Percentiles rank a stretch among this genome's conserved stretches.
Evolutionary conservation across 92 coral and sea anemone species (phyloP).

Genomic region (Isaurus tuberculatus): DNA sequence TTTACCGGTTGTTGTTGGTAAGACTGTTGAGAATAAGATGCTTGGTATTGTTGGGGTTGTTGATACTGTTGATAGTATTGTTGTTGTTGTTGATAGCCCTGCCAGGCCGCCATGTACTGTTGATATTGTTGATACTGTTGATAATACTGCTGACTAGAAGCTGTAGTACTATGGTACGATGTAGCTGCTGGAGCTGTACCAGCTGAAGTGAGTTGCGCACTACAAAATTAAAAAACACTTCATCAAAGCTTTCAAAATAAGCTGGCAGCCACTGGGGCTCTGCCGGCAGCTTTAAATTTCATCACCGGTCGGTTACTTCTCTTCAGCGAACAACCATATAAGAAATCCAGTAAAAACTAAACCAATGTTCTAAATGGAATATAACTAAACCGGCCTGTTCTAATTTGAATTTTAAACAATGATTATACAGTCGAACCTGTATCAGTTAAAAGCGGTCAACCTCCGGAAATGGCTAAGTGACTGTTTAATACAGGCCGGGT

Average conservation of each 20-base stretch:
- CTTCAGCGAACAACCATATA: no score
- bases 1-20: conserved; percentile 64
- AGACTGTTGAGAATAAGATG: conserved; percentile 61
- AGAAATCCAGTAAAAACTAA: no score
- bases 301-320: no score
- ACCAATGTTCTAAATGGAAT: no score
- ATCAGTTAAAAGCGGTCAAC: no score
- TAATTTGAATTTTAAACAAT: no score
- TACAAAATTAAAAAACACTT: conserved; percentile 21
- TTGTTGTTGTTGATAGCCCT: conserved; percentile 91
- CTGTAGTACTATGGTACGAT: conserved; percentile 42
- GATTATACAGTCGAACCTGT: no score
- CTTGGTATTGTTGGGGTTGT: conserved; percentile 61
- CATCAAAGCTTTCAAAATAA: background rate
- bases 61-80: conserved; percentile 72
- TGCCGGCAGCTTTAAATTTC: no score
- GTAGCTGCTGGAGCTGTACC: conserved; percentile 46
- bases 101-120: conserved; percentile 98
- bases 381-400: no score
- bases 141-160: conserved; percentile 74
- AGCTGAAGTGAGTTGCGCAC: conserved; percentile 68
- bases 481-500: no score
- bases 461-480: no score
- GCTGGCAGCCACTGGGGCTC: background rate
- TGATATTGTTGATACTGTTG: conserved; percentile 98